A percentile compares a stretch with the other conserved stretches of the same genome.
phyloP scores from a whole-genome alignment of 1,140 invertebrate species.

The Coptotermes formosanus region DNA sequence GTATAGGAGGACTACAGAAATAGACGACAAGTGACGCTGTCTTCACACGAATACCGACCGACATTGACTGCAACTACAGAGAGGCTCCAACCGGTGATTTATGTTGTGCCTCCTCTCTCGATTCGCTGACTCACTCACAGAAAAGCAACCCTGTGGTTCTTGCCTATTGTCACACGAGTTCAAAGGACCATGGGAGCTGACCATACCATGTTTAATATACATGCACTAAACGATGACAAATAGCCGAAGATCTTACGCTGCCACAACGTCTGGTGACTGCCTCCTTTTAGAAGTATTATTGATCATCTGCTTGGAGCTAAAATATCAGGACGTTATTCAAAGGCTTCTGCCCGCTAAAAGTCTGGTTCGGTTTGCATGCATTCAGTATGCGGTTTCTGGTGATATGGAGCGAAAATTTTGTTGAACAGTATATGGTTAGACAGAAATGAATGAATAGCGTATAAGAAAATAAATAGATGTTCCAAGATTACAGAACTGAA shows the following conservation, averaged over 20 bases:
- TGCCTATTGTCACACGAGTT: neutral
- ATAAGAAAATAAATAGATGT: too few relatives aligned
- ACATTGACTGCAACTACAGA: neutral
- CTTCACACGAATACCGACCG: conserved; percentile 2
- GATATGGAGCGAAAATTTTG: too few relatives aligned
- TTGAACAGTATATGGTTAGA: too few relatives aligned
- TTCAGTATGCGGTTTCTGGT: too few relatives aligned
- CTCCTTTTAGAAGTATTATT: neutral
- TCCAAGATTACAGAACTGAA: too few relatives aligned
- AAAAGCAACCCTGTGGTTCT: neutral
- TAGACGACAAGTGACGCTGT: neutral
- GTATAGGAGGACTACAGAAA: neutral
- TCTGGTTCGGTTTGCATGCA: too few relatives aligned
- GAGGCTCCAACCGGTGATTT: neutral
- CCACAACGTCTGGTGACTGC: neutral
- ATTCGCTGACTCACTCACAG: neutral
- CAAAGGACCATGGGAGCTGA: neutral
- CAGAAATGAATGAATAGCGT: too few relatives aligned
- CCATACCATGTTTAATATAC: neutral
- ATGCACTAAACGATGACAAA: neutral
- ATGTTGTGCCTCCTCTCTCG: neutral
- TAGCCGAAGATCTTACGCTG: neutral
- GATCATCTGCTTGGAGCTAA: neutral
- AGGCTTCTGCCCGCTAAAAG: too few relatives aligned
- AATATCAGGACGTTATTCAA: too few relatives aligned